Conservation (phyloP, 2,113 vertebrate genomes). For the Nannobrachium achirus region DNA sequence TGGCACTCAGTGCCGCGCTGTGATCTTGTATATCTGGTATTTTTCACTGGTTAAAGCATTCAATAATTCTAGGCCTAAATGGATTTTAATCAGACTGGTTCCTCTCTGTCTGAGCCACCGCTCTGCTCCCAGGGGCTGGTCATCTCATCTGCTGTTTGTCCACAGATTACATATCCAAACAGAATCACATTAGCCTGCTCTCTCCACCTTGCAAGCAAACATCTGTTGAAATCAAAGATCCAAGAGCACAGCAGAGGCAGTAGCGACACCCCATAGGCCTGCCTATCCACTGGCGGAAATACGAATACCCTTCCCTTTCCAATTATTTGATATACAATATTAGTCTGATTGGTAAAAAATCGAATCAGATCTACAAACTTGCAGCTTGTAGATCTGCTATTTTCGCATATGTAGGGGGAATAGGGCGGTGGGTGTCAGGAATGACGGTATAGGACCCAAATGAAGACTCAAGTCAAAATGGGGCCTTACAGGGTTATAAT, state of each 20-base stretch:
- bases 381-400: too few relatives aligned
- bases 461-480: too few relatives aligned
- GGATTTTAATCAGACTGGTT: slow-evolving; percentile 66
- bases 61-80: too few relatives aligned
- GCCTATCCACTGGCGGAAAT: neutral
- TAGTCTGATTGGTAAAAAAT: too few relatives aligned
- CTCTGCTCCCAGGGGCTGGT: slow-evolving; percentile 52
- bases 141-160: slow-evolving; percentile 56
- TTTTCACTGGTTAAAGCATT: too few relatives aligned
- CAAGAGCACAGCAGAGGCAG: slow-evolving; percentile 5
- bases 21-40: too few relatives aligned
- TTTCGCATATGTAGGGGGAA: too few relatives aligned
- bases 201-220: slow-evolving; percentile 35
- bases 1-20: too few relatives aligned
- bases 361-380: neutral
- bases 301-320: neutral
- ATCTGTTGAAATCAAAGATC: slow-evolving; percentile 31
- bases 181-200: slow-evolving; percentile 54
- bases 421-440: too few relatives aligned
- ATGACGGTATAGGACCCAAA: too few relatives aligned
- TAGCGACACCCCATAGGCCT: slow-evolving; percentile 11
- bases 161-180: slow-evolving; percentile 60
- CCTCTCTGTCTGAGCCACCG: slow-evolving; percentile 59
- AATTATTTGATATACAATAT: neutral
- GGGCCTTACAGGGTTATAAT: too few relatives aligned